A percentile compares a stretch with the other conserved stretches of the same genome.
These are phyloP conservation scores for Steromphala cineraria DNA, from an alignment of 2,888 invertebrate species.

Conservation along the genomic window DNA sequence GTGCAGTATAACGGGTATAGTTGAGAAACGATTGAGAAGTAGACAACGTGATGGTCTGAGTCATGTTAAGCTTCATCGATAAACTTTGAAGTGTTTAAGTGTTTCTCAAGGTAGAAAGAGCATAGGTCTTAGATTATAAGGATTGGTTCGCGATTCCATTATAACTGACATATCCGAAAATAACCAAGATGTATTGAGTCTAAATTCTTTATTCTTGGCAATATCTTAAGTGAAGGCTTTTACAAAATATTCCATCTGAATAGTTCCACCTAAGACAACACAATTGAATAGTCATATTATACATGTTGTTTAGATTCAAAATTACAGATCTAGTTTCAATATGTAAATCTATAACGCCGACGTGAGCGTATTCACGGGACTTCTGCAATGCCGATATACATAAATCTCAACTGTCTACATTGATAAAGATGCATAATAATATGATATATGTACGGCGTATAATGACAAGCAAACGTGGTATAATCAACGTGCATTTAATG, in stretches of 20 bases:
- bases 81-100: too few relatives aligned
- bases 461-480: not conserved
- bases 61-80: too few relatives aligned
- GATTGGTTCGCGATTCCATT: too few relatives aligned
- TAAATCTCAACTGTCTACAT: not conserved
- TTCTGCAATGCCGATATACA: not conserved
- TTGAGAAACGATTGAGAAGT: too few relatives aligned
- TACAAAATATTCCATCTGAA: constrained; percentile 10
- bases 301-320: not conserved
- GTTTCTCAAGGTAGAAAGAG: too few relatives aligned
- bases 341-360: not conserved
- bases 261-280: not conserved
- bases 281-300: not conserved
- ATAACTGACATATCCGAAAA: too few relatives aligned
- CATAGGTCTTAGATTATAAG: too few relatives aligned
- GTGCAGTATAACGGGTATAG: too few relatives aligned
- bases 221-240: not conserved
- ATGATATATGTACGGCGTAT: not conserved
- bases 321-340: not conserved
- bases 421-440: constrained; percentile 7
- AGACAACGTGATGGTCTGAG: too few relatives aligned
- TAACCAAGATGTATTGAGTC: not conserved
- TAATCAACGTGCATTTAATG: constrained; percentile 14
- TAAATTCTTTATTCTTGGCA: constrained; percentile 8
- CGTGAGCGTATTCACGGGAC: not conserved